Evolutionary conservation across 2,888 invertebrate genomes (phyloP).

Genomic region (Agrotis puta): DNA sequence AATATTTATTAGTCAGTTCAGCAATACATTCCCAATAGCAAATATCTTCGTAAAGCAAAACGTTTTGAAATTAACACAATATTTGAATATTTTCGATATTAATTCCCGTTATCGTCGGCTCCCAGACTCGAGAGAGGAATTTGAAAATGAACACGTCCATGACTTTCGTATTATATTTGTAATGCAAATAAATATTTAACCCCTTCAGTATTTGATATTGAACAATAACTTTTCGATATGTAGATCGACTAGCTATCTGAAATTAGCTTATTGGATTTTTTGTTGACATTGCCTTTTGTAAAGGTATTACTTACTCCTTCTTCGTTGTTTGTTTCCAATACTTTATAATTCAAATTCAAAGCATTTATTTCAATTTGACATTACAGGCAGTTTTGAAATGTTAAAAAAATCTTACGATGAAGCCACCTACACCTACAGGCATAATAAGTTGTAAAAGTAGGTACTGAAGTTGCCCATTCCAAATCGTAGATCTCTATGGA

Average conservation of each 20-base stretch:
- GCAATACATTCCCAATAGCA: slow-evolving; percentile 29
- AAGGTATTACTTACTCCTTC: neutral
- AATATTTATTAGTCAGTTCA: slow-evolving; percentile 15
- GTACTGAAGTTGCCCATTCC: too few species aligned
- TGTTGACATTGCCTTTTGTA: slow-evolving; percentile 8
- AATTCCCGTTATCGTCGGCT: slow-evolving; percentile 78
- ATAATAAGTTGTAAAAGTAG: too few species aligned
- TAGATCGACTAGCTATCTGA: slow-evolving; percentile 5
- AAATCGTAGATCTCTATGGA: too few species aligned
- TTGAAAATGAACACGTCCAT: slow-evolving; percentile 72
- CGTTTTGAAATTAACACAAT: slow-evolving; percentile 71
- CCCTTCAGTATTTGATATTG: slow-evolving; percentile 24
- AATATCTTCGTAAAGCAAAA: slow-evolving; percentile 51
- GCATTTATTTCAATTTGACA: too few species aligned
- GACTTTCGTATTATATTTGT: slow-evolving; percentile 66
- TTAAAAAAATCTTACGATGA: too few species aligned
- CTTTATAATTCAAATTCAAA: too few species aligned
- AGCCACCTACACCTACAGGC: too few species aligned
- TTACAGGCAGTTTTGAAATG: too few species aligned
- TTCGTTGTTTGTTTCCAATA: too few species aligned
- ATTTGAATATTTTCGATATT: slow-evolving; percentile 75
- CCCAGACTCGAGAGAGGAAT: slow-evolving; percentile 73
- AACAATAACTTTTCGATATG: slow-evolving; percentile 28
- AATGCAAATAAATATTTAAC: slow-evolving; percentile 65
- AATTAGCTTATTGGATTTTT: slow-evolving; percentile 21